These are phyloP conservation scores for Desmophyllum pertusum DNA, from an alignment of 92 coral and sea anemone genomes.

Conservation along the genomic window DNA sequence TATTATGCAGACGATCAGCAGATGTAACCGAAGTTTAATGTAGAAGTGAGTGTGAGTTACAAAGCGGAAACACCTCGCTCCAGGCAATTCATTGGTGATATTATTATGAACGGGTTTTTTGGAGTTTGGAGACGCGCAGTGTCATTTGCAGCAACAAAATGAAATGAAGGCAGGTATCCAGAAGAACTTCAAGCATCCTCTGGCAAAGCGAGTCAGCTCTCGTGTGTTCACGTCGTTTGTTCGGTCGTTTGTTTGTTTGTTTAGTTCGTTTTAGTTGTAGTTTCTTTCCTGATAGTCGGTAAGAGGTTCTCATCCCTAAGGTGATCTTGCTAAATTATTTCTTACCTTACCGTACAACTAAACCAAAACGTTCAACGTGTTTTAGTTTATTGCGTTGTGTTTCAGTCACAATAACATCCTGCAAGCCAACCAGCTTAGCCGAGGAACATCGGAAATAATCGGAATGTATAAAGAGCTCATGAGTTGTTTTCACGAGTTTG, in stretches of 20 bases:
- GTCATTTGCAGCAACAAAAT: not conserved
- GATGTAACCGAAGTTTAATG: conserved; percentile 32
- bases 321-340: not conserved
- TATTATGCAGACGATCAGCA: conserved; percentile 22
- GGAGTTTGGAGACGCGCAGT: not conserved
- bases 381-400: not conserved
- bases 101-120: not conserved
- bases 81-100: not conserved
- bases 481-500: no score
- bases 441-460: no score
- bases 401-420: not conserved
- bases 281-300: not conserved
- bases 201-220: not conserved
- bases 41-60: not conserved
- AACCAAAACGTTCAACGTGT: not conserved
- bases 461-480: not conserved
- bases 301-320: not conserved
- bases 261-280: not conserved
- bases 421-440: no score
- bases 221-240: not conserved
- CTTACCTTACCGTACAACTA: not conserved
- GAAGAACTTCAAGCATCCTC: not conserved
- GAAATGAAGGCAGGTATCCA: not conserved
- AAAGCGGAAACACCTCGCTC: not conserved
- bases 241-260: not conserved